Evolutionary conservation across 2,797 vertebrate genomes (phyloP).

Genomic region (Distichodus sexfasciatus): DNA sequence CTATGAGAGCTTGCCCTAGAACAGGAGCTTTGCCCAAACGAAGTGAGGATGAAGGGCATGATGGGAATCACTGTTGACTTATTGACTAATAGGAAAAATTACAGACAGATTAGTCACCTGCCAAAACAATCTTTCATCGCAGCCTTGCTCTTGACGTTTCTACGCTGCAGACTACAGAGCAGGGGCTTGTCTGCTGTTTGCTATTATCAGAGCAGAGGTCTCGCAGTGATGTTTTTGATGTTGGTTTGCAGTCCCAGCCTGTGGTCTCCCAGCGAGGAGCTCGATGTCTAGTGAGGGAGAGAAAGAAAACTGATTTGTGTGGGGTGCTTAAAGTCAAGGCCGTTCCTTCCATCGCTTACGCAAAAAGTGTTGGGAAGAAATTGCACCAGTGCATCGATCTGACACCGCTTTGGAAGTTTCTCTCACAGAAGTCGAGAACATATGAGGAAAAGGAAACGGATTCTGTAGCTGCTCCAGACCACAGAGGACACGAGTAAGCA

Average conservation of each 20-base stretch:
- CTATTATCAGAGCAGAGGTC: not conserved
- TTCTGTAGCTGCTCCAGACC: slow-evolving; percentile 11
- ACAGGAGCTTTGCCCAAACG: no score
- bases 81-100: no score
- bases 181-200: not conserved
- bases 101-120: no score
- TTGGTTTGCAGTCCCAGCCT: slow-evolving; percentile 2
- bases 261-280: not conserved
- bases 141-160: no score
- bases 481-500: not conserved
- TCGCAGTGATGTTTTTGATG: slow-evolving; percentile 15
- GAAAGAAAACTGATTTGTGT: not conserved
- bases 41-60: no score
- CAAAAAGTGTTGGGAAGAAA: not conserved
- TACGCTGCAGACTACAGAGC: not conserved
- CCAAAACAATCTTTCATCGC: no score
- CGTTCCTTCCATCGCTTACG: not conserved
- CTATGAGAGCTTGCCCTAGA: no score
- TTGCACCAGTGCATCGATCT: slow-evolving; percentile 14
- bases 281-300: not conserved
- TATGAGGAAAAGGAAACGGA: slow-evolving; percentile 1
- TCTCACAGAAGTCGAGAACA: not conserved
- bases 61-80: no score
- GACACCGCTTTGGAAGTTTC: slow-evolving; percentile 27
- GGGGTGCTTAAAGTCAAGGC: not conserved